Base-by-base conservation (phyloP, 2,888 invertebrate species). In the Napeogenes sylphis region DNA sequence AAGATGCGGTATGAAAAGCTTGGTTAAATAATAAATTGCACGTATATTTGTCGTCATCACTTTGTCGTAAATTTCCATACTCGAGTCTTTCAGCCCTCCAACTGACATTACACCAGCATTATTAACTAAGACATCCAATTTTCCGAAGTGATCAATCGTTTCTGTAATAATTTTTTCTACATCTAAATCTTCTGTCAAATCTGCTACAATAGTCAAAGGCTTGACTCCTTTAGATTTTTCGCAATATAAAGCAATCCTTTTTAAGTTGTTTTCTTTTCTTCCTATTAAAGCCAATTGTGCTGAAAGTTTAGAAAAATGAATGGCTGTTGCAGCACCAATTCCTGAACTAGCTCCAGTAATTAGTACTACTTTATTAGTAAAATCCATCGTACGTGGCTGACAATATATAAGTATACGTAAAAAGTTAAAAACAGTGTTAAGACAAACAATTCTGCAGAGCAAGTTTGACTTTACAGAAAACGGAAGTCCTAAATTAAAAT, bases 1-100 rank as follows among this genome's bases (percentile, higher is more conserved):
- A 30, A 99, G 87, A 84, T 97, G 93, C 0, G 98, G 98, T 0
- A 95, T 94, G 30, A 96, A 95, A 58, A 97, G 78, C 92, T 94
- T 95, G 0, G 97, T 97, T 68, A 98, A 80, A 59, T 94, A 93
- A 77, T 94, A 95, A n/a, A 95, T 87, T 5, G 95, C 91, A 75
- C 97, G 92, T 45, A 97, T 93, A 82, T 99, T 99, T 8, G 95
- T 93, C 68, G 95, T 94, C 93, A 99, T 96, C 45, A 97, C 87
- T 68, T 93, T 92, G 82, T 99, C 99, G 79, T 94, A 98, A 64
- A 95, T 95, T 65, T 95, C 95, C 77, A 98, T 81, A 45, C 91
- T 92, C 0, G 96, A 95, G 67, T 92, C 94, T 79, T 98, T 97
- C 70, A 98, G 95, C 3, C 93, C 92, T 10, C 97, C 98, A 65